Conservation (phyloP, 2,113 vertebrate genomes). For the Hemiprocne comata region DNA sequence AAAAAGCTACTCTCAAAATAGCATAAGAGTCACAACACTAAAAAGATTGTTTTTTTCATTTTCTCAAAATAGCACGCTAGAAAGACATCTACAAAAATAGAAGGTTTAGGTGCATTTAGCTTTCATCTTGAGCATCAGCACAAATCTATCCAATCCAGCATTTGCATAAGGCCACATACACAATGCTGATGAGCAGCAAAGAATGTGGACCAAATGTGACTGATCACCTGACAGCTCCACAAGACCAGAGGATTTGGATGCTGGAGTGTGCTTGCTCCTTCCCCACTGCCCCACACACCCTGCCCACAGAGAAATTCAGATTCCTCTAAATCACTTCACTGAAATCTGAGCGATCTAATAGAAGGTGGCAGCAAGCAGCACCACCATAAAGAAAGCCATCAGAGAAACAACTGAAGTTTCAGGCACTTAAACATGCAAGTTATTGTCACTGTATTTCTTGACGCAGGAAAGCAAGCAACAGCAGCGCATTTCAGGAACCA, state of each 20-base stretch:
- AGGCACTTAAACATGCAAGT: not conserved
- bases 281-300: not conserved
- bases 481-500: not conserved
- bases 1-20: slow-evolving; percentile 20
- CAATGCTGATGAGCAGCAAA: not conserved
- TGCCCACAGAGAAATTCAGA: not conserved
- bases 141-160: not conserved
- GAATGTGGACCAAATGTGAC: not conserved
- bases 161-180: not conserved
- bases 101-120: slow-evolving; percentile 10
- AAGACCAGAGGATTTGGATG: not conserved
- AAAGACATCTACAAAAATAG: not conserved
- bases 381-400: slow-evolving; percentile 10
- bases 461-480: not conserved
- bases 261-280: not conserved
- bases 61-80: slow-evolving; percentile 32
- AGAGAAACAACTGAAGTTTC: not conserved
- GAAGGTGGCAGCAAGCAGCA: not conserved
- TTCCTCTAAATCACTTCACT: not conserved
- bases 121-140: slow-evolving; percentile 1
- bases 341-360: not conserved
- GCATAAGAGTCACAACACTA: not conserved
- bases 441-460: not conserved
- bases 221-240: not conserved
- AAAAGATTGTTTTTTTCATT: slow-evolving; percentile 9